Conservation (phyloP, 2,797 vertebrate genomes). For the Sebastes nivosus region DNA sequence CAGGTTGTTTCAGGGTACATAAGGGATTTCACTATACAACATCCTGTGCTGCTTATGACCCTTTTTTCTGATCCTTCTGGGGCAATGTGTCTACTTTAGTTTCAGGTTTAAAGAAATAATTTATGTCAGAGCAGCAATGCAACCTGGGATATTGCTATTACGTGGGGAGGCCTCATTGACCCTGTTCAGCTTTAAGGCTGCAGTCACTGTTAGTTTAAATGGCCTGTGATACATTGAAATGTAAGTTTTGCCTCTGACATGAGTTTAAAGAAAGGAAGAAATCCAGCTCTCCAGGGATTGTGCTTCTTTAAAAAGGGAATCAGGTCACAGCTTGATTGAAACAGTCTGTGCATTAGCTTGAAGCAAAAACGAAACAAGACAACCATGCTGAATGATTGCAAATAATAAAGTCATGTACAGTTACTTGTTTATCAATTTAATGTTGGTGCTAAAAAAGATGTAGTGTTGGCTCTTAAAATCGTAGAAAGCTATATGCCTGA, state of each 20-base stretch:
- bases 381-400: not conserved
- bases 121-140: slow-evolving; percentile 21
- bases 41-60: slow-evolving; percentile 3
- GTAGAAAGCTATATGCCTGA: not conserved
- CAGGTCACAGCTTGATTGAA: not conserved
- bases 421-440: not conserved
- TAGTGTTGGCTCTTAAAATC: not conserved
- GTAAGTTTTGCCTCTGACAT: not conserved
- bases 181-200: not conserved
- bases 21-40: slow-evolving; percentile 39
- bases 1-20: slow-evolving; percentile 43
- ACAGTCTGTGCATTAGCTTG: not conserved
- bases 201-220: not conserved
- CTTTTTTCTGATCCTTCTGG: slow-evolving; percentile 8
- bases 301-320: slow-evolving; percentile 10
- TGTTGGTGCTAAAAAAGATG: not conserved
- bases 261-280: not conserved
- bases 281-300: not conserved
- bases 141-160: not conserved
- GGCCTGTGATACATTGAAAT: not conserved
- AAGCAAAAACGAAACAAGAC: not conserved
- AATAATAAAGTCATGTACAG: not conserved
- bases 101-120: slow-evolving; percentile 31
- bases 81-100: slow-evolving; percentile 19
- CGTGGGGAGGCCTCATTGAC: slow-evolving; percentile 16